Base-by-base conservation (phyloP, 2,888 invertebrate species). In the Parnassius orleans region DNA sequence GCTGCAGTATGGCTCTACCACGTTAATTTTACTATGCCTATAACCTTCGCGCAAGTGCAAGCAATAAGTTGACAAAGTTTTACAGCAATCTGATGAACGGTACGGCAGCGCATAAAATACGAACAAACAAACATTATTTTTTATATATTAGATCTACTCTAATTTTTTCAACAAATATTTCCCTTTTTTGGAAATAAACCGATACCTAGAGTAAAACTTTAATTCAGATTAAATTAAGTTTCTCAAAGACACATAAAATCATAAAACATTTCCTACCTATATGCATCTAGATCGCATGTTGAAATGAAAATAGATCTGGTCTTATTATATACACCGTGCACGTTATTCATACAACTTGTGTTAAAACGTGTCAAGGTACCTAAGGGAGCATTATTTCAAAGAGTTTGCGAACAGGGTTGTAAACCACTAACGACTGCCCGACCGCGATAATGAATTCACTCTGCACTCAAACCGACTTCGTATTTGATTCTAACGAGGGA, bases 401-500 rank as follows among this genome's bases (percentile, higher is more conserved):
- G 87, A 85, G 86, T 84, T 83, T 78, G 83, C 75, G 83, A 87
- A 83, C 83, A 80, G 78, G 77, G 80, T 80, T 80, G 84, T 85
- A 82, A 86, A 86, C 86, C 85, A 77, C 88, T 87, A 87, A 87
- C 86, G 86, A 86, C 85, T 84, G 83, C 81, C 79, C 81, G 78
- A 81, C 85, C 84, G 78, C 84, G 77, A 80, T 87, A 87, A 87
- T 88, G 87, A 87, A 87, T 86, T 84, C 87, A 79, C 81, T 81
- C 80, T 75, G 78, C 80, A 80, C 84, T 79, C 79, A 76, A 77
- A 78, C 81, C 78, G 72, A 69, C 78, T 77, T 75, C 80, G 76
- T 78, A 72, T 72, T 76, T 72, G 77, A 73, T 74, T 75, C 72
- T 77, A 76, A 78, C 75, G 79, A 80, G 77, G 70, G 72, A 66